phyloP scores from a whole-genome alignment of 2,888 invertebrate genomes.

The Leucophenga montana region DNA sequence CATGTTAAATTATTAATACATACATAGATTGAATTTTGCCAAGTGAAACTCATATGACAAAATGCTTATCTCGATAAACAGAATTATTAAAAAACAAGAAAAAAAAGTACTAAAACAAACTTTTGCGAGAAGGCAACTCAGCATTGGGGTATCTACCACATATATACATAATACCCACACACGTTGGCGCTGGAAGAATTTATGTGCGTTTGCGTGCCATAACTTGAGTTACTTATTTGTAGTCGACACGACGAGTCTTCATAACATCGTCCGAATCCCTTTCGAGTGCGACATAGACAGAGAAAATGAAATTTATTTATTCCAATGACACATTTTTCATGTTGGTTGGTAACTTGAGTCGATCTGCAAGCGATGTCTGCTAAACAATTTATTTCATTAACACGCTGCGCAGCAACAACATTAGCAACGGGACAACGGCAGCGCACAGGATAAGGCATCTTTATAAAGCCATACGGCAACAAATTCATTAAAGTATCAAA shows the following conservation, averaged over 20 bases:
- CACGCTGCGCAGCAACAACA: conserved; percentile 45
- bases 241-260: neutral
- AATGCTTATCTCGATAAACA: conserved; percentile 5
- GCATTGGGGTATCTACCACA: no score
- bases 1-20: neutral
- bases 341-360: conserved; percentile 56
- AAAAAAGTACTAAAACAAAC: neutral
- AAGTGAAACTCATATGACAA: conserved; percentile 1
- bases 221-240: conserved; percentile 5
- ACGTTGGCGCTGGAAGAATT: conserved; percentile 2
- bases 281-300: neutral
- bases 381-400: conserved; percentile 65
- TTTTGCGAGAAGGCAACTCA: no score
- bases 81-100: neutral
- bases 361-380: no score
- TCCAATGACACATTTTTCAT: conserved; percentile 61
- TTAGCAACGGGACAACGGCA: neutral
- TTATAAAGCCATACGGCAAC: conserved; percentile 17
- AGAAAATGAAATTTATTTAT: conserved; percentile 38
- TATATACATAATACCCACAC: neutral
- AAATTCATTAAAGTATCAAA: conserved; percentile 9
- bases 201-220: conserved; percentile 5
- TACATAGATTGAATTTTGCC: no score
- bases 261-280: neutral
- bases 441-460: conserved; percentile 9